A percentile compares a stretch with the other conserved stretches of the same genome.
Conservation (phyloP, 2,797 vertebrate genomes). For the Melanogrammus aeglefinus region DNA sequence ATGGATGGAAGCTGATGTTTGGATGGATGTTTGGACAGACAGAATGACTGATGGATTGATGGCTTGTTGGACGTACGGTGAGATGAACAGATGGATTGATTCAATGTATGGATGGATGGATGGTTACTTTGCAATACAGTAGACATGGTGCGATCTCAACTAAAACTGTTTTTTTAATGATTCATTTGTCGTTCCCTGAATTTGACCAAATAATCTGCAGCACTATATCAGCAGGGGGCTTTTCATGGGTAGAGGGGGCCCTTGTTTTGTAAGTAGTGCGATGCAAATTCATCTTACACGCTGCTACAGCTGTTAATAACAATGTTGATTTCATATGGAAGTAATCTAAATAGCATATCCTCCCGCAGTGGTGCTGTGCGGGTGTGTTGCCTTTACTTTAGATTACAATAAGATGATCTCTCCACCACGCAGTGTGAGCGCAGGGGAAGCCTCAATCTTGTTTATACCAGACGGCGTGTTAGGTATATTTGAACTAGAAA, state of each 20-base stretch:
- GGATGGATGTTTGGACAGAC: too few species aligned
- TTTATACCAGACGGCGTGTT: conserved; percentile 20
- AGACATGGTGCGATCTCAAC: too few species aligned
- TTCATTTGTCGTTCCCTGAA: too few species aligned
- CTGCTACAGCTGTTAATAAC: not conserved
- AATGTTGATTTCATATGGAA: conserved; percentile 36
- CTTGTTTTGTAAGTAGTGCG: not conserved
- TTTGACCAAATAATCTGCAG: too few species aligned
- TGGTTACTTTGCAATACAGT: too few species aligned
- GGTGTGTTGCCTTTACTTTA: conserved; percentile 8
- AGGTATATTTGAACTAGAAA: conserved; percentile 25
- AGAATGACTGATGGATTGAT: too few species aligned
- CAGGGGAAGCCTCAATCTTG: conserved; percentile 23
- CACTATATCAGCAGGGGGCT: not conserved
- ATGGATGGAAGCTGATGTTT: too few species aligned
- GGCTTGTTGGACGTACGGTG: too few species aligned
- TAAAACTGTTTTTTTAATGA: too few species aligned
- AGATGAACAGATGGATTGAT: too few species aligned
- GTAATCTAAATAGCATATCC: conserved; percentile 30
- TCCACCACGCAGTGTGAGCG: conserved; percentile 20
- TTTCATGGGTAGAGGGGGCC: not conserved
- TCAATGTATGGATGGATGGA: too few species aligned
- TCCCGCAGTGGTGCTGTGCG: conserved; percentile 15
- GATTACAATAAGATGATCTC: conserved; percentile 28
- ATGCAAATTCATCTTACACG: conserved; percentile 17